Evolutionary conservation across 1,140 invertebrate genomes (phyloP), one percentile per base, ranked within the genome.

Genomic region (Trypoxylus dichotomus): DNA sequence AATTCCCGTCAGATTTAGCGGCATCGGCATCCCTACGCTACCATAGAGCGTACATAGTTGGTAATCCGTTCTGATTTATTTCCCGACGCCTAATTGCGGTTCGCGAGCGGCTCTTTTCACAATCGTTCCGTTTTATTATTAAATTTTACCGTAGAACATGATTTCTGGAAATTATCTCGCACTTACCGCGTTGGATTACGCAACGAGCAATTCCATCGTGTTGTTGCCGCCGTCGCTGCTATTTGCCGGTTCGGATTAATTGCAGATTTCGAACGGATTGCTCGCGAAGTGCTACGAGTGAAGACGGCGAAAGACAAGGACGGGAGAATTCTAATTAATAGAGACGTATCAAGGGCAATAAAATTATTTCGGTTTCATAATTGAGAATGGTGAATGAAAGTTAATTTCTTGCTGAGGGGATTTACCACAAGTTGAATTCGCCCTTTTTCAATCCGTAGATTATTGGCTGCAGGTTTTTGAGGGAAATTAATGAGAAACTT

Each of bases 41-140:
- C 32, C n/a, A 2, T 37, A 37, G 5, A 37, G 10, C 5, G 32
- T 37, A 37, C 32, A 37, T 37, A 37, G 47, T 54, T 54, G 5
- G 47, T 54, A 54, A 54, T 54, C 47, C 15, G 47, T 15, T 54
- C 15, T 15, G 47, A 54, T 54, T 54, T 54, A 54, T 54, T 54
- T 54, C 19, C 47, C 47, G 19, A 54, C 19, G 47, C 47, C 47
- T 19, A 54, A 54, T 54, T 54, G 19, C 47, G 32, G 32, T 8
- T 37, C 32, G 32, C 32, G 47, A 19, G 47, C 47, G 47, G 47
- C 47, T 54, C 47, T 54, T 54, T 54, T 19, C 47, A 54, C 47
- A 54, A 54, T 54, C 47, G 47, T 47, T 47, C 43, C 43, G 43
- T 54, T 54, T 54, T 54, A 54, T 54, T 54, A 54, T 54, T 54